Evolutionary conservation across 2,888 invertebrate genomes (phyloP), one percentile per base, ranked within the genome.

Genomic region (Caenorhabditis doughertyi): DNA sequence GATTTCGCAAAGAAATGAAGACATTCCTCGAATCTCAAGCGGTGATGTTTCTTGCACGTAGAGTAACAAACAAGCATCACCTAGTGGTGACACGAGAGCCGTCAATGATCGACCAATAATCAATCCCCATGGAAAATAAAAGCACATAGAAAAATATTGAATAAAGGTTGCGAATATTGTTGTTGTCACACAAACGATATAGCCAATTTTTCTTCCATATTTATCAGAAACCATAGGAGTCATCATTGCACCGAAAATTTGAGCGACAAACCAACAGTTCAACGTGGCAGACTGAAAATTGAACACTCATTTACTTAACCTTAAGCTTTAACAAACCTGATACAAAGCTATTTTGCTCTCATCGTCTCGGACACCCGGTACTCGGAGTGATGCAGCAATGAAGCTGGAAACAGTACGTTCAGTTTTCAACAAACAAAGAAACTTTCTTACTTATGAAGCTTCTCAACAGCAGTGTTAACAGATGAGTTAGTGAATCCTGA

Each of bases 401-500:
- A 88, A 89, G 25, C 87, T 85, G 44, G 29, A 77, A 9, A 25
- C 25, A 56, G 47, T 18, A 21, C 21, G 18, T n/a, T n/a, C n/a
- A 53, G 29, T 9, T 32, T 42, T 62, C 1, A 55, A 25, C 9
- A 42, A 5, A 29, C 21, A 35, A 35, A 27, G 18, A 53, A 11
- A 27, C 21, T 7, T 8, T 16, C 71, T 55, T 42, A 86, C 84
- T 71, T 74, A 73, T 86, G 79, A 13, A 90, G 79, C 55, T 88
- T 84, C 51, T 83, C 85, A 18, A 89, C 89, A 32, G 90, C 90
- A 18, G 89, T 90, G 85, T 90, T 90, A 25, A 90, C 89, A 18
- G 88, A 87, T 0, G 89, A 88, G 73, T 90, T 89, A 27, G 89
- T 90, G 84, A 89, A 90, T 53, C 89, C 89, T 7, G 89, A 89